Conservation (phyloP, 2,888 invertebrate genomes). For the Caenorhabditis virilis region DNA sequence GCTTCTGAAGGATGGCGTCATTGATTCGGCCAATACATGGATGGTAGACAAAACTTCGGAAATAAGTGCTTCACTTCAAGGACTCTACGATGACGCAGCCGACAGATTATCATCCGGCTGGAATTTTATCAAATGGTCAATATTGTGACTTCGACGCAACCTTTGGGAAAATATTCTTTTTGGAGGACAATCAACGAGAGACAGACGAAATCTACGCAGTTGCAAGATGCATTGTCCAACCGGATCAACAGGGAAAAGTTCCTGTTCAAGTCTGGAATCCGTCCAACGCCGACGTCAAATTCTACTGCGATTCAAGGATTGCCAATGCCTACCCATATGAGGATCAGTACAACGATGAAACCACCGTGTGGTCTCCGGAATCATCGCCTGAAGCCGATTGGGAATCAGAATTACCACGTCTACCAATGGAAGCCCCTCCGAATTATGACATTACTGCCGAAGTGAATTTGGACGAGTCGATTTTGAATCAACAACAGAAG, state of each 20-base stretch:
- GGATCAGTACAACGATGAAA: neutral
- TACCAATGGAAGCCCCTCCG: neutral
- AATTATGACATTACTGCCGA: neutral
- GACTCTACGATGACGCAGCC: too few species aligned
- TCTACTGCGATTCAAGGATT: neutral
- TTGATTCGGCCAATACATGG: too few species aligned
- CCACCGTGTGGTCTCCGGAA: neutral
- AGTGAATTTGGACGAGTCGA: neutral
- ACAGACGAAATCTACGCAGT: neutral
- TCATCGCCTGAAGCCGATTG: neutral
- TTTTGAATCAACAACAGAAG: constrained; percentile 3
- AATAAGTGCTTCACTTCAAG: too few species aligned
- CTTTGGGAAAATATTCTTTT: too few species aligned
- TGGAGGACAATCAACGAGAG: neutral
- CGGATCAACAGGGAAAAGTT: neutral
- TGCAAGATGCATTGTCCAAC: neutral
- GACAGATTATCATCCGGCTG: too few species aligned
- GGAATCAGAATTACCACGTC: neutral
- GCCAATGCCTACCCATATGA: neutral
- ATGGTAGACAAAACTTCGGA: too few species aligned
- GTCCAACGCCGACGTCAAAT: neutral
- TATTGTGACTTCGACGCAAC: too few species aligned
- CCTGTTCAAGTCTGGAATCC: neutral
- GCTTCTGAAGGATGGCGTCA: too few species aligned
- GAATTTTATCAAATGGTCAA: too few species aligned